A percentile compares a stretch with the other conserved stretches of the same genome.
These are phyloP conservation scores for Nomada fabriciana DNA, from an alignment of 2,888 invertebrate species.

Conservation along the genomic window DNA sequence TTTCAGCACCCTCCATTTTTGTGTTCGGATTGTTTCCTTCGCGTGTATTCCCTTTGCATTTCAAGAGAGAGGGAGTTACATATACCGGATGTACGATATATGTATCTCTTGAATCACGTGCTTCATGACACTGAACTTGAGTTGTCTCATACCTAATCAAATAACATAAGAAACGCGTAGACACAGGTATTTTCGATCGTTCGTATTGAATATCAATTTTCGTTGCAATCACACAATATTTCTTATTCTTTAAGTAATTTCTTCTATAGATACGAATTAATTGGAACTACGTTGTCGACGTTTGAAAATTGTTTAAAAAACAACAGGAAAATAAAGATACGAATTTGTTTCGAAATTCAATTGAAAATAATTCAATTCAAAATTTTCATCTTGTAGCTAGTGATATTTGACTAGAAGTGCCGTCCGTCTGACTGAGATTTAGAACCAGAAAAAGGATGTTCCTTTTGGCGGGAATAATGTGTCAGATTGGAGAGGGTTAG, in stretches of 20 bases:
- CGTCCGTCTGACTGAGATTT: not conserved
- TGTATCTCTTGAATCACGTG: constrained; percentile 16
- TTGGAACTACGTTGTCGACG: too few relatives aligned
- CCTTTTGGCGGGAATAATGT: constrained; percentile 59
- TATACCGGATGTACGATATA: constrained; percentile 46
- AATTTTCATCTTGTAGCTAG: not conserved
- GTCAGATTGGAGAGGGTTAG: constrained; percentile 56
- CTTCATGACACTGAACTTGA: constrained; percentile 35
- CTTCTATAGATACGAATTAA: too few relatives aligned
- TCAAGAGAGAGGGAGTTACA: constrained; percentile 43
- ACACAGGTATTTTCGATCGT: not conserved
- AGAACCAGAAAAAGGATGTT: not conserved
- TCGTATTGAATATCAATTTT: not conserved
- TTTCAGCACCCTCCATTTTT: constrained; percentile 71
- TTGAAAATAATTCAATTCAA: not conserved
- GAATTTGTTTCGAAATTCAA: too few relatives aligned
- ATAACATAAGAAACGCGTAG: not conserved
- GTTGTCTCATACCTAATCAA: not conserved
- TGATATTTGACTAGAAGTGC: not conserved
- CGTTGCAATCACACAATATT: too few relatives aligned
- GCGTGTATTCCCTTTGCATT: constrained; percentile 18
- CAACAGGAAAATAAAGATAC: too few relatives aligned
- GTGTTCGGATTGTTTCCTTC: constrained; percentile 39
- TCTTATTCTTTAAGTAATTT: too few relatives aligned
- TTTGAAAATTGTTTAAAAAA: too few relatives aligned